phyloP scores from a whole-genome alignment of 2,888 invertebrate species.

The Dryocosmus kuriphilus region DNA sequence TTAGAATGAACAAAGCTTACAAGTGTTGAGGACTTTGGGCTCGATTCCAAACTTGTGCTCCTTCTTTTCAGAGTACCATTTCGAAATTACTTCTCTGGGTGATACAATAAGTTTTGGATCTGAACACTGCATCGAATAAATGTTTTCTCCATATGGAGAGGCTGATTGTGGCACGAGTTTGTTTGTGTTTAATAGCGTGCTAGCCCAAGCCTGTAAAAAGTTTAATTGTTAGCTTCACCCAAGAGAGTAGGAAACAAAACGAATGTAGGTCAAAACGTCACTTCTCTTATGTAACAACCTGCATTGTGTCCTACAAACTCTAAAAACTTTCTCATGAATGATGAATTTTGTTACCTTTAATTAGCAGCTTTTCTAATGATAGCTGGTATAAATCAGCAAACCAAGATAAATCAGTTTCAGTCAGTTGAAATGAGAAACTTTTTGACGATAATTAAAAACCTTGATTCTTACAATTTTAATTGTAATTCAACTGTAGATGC shows the following conservation, averaged over 20 bases:
- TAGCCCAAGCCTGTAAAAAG: slow-evolving; percentile 72
- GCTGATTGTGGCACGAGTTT: slow-evolving; percentile 73
- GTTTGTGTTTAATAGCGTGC: slow-evolving; percentile 73
- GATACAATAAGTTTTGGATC: slow-evolving; percentile 83
- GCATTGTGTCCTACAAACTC: neutral
- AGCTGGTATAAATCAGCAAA: neutral
- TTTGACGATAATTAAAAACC: neutral
- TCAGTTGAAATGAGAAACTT: neutral
- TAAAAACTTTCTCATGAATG: neutral
- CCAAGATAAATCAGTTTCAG: neutral
- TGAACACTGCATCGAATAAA: slow-evolving; percentile 85
- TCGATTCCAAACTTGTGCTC: slow-evolving; percentile 84
- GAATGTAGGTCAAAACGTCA: neutral
- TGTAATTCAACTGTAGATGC: too few species aligned
- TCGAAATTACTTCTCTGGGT: slow-evolving; percentile 85
- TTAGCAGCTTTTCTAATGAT: neutral
- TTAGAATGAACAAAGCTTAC: slow-evolving; percentile 76
- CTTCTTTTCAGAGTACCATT: slow-evolving; percentile 89
- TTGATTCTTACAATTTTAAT: too few species aligned
- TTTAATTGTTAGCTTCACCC: slow-evolving; percentile 18
- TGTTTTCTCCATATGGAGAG: slow-evolving; percentile 81
- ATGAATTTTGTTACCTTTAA: neutral
- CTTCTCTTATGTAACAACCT: neutral
- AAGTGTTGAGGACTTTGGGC: slow-evolving; percentile 82
- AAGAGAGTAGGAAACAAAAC: neutral